Conservation (phyloP, 2,888 invertebrate species). For the Cataglyphis altisquamis region DNA sequence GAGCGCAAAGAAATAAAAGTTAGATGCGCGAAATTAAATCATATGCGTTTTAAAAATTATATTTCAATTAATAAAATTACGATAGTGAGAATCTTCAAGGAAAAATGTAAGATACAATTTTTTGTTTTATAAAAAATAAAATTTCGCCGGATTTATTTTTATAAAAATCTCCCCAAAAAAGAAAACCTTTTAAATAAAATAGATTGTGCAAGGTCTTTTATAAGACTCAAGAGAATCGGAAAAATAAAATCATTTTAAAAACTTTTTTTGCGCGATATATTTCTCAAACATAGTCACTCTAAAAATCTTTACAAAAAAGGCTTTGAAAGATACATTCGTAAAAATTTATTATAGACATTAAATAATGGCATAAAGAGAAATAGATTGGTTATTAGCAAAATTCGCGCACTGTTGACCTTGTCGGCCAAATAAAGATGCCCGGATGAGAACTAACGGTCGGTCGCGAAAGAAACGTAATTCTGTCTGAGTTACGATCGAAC, state of each 20-base stretch:
- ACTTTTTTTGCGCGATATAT: neutral
- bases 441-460: constrained; percentile 31
- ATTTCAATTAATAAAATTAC: neutral
- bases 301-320: neutral
- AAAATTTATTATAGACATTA: neutral
- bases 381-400: neutral
- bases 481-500: constrained; percentile 74
- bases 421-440: neutral
- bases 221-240: neutral
- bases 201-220: neutral
- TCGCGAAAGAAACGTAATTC: constrained; percentile 77
- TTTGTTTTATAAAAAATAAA: neutral
- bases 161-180: neutral
- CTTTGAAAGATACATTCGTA: neutral
- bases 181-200: neutral
- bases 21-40: too few relatives aligned
- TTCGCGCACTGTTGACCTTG: constrained; percentile 1
- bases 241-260: neutral
- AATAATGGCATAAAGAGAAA: neutral
- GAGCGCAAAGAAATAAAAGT: neutral
- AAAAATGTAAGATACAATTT: neutral
- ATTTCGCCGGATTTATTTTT: neutral
- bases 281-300: neutral
- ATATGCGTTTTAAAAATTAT: neutral
- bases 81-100: neutral